Conservation (phyloP, 1,140 invertebrate species). For the Leptinotarsa defecta region DNA sequence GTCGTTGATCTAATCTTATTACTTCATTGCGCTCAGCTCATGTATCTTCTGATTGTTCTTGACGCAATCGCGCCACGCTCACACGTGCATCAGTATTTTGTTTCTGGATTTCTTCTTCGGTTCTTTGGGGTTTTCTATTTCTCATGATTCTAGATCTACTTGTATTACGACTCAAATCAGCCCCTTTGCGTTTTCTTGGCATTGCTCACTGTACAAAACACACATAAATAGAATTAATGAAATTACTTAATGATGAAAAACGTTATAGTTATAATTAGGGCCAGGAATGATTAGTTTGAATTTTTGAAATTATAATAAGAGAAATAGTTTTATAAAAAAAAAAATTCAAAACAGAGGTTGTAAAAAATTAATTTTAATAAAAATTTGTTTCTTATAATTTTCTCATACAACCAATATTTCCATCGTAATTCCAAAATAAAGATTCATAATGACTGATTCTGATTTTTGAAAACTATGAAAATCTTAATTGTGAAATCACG, state of each 20-base stretch:
- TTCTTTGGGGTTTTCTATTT: constrained; percentile 42
- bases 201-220: no score
- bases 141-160: constrained; percentile 31
- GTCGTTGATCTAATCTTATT: constrained; percentile 37
- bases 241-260: no score
- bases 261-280: no score
- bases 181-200: constrained; percentile 34
- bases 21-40: constrained; percentile 42
- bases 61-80: constrained; percentile 42
- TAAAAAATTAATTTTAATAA: constrained; percentile 1
- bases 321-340: not conserved
- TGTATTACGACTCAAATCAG: constrained; percentile 36
- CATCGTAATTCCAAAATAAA: constrained; percentile 3
- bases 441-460: constrained; percentile 1
- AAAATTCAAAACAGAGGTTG: not conserved
- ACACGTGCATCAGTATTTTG: constrained; percentile 41
- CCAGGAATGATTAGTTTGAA: no score
- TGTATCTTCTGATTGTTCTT: constrained; percentile 39
- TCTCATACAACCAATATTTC: constrained; percentile 13
- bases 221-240: no score
- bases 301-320: no score
- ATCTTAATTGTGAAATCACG: not conserved
- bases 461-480: not conserved
- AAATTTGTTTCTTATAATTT: constrained; percentile 8
- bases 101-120: constrained; percentile 44